Percentiles rank a stretch among this genome's conserved stretches.
These are phyloP conservation scores for Andricus quercusramuli DNA, from an alignment of 2,888 invertebrate genomes.

Conservation along the genomic window DNA sequence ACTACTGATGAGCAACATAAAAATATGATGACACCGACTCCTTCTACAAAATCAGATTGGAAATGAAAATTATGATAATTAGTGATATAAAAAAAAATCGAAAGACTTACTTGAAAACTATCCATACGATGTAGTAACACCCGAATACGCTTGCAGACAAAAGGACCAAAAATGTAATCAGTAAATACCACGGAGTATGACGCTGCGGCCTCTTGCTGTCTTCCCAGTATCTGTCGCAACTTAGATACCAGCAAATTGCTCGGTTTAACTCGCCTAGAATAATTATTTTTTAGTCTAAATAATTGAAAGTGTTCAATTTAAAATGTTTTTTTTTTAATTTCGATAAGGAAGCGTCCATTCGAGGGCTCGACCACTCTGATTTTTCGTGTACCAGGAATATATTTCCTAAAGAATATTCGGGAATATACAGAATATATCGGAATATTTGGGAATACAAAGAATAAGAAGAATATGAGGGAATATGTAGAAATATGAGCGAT, in stretches of 20 bases:
- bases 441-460: too few species aligned
- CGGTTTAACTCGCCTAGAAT: conserved; percentile 90
- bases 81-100: neutral
- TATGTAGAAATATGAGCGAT: too few species aligned
- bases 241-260: conserved; percentile 94
- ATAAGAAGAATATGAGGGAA: too few species aligned
- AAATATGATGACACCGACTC: conserved; percentile 8
- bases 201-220: conserved; percentile 87
- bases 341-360: too few species aligned
- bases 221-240: conserved; percentile 96
- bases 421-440: too few species aligned
- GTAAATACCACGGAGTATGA: conserved; percentile 90
- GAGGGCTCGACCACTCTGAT: too few species aligned
- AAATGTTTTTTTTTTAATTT: too few species aligned
- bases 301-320: too few species aligned
- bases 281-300: too few species aligned
- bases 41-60: neutral
- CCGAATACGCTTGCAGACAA: conserved; percentile 91
- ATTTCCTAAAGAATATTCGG: too few species aligned
- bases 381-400: too few species aligned
- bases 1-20: conserved; percentile 8
- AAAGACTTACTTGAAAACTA: conserved; percentile 88
- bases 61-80: neutral
- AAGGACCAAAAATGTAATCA: conserved; percentile 89
- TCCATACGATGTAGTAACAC: conserved; percentile 96